These are phyloP conservation scores for Drosophila nr. perissopoda DNA, from an alignment of 2,888 invertebrate genomes.

Conservation along the genomic window DNA sequence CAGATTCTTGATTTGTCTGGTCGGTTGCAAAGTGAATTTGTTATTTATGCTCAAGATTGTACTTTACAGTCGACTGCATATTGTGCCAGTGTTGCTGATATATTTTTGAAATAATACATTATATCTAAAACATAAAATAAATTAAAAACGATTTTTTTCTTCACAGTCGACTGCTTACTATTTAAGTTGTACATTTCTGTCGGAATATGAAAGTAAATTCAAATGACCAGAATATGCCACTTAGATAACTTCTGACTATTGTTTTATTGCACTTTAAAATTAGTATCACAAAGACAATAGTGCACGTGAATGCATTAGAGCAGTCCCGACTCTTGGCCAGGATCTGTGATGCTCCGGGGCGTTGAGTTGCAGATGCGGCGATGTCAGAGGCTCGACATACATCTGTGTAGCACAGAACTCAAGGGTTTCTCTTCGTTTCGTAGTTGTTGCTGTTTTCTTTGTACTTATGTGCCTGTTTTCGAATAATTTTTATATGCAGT, in stretches of 20 bases:
- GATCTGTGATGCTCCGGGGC: conserved; percentile 22
- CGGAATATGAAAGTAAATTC: neutral
- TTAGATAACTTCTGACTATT: neutral
- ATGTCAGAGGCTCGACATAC: conserved; percentile 33
- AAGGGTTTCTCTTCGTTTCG: conserved; percentile 37
- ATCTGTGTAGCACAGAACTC: conserved; percentile 30
- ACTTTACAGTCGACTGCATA: neutral
- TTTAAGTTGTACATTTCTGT: neutral
- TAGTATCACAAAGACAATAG: neutral
- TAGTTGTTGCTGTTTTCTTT: conserved; percentile 13
- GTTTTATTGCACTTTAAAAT: neutral
- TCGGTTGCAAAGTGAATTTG: neutral
- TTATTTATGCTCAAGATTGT: neutral
- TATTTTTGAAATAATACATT: neutral
- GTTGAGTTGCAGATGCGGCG: conserved; percentile 28
- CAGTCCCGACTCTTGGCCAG: conserved; percentile 35
- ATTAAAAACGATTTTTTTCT: neutral
- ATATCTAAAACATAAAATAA: neutral
- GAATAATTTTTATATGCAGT: conserved; percentile 77
- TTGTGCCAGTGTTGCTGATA: neutral
- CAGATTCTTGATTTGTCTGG: neutral
- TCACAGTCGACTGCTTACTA: neutral
- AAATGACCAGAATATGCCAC: neutral
- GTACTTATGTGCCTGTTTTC: conserved; percentile 46
- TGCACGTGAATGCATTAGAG: neutral